These are phyloP conservation scores for Turritopsis rubra DNA, from an alignment of 30 jellyfish, hydroid and myxozoan species.

Conservation along the genomic window DNA sequence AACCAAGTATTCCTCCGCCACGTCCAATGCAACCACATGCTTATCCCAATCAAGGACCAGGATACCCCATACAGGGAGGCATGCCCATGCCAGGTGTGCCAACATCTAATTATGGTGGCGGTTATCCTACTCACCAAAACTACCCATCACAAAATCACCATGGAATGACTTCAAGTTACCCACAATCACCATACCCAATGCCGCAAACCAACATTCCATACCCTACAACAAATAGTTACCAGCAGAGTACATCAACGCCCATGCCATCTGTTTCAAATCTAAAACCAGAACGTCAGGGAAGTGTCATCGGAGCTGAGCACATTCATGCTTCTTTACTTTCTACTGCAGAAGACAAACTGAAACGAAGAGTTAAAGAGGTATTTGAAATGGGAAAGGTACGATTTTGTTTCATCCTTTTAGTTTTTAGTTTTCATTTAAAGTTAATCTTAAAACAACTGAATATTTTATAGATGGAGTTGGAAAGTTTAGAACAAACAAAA, in stretches of 20 bases:
- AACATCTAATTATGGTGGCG: constrained; percentile 2
- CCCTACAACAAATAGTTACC: constrained; percentile 26
- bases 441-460: neutral
- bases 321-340: constrained; percentile 65
- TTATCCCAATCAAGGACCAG: constrained; percentile 42
- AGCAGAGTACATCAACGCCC: neutral
- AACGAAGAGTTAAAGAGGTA: constrained; percentile 80
- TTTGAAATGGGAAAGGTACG: constrained; percentile 79
- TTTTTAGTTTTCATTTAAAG: neutral
- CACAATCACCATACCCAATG: constrained; percentile 38
- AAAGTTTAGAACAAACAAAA: constrained; percentile 43
- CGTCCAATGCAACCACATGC: constrained; percentile 20
- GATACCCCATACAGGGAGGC: constrained; percentile 59
- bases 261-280: constrained; percentile 15
- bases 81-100: constrained; percentile 52
- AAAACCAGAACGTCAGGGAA: constrained; percentile 45
- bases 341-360: constrained; percentile 82
- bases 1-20: constrained; percentile 56
- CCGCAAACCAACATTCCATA: constrained; percentile 32
- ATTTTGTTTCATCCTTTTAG: neutral
- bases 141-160: constrained; percentile 37
- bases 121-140: constrained; percentile 38
- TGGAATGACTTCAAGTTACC: neutral
- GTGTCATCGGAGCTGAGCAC: constrained; percentile 59
- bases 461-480: constrained; percentile 55